A percentile compares a stretch with the other conserved stretches of the same genome.
Evolutionary conservation across 2,797 vertebrate genomes (phyloP).

Genomic region (Dallia pectoralis): DNA sequence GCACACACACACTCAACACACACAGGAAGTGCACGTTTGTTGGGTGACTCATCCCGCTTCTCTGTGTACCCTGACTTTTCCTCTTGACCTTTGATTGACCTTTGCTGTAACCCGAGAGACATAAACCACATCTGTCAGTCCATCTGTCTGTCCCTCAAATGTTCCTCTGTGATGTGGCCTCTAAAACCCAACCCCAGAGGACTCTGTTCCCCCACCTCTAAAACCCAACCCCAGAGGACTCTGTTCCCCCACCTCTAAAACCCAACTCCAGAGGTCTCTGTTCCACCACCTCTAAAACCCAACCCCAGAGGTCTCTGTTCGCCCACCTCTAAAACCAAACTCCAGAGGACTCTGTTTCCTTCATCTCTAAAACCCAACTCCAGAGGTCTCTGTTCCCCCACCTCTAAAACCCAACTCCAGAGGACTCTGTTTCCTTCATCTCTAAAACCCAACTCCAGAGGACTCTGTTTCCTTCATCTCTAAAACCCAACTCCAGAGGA

Average conservation of each 20-base stretch:
- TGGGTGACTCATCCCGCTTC: not conserved
- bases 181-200: not conserved
- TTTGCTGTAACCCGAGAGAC: conserved; percentile 10
- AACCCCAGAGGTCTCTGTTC: not conserved
- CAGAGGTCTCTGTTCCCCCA: not conserved
- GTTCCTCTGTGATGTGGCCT: not conserved
- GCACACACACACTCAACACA: no score
- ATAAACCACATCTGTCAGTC: not conserved
- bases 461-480: not conserved
- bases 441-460: not conserved
- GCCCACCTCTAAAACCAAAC: not conserved
- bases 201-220: not conserved
- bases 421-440: not conserved
- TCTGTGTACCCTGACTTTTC: not conserved
- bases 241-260: not conserved
- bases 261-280: not conserved
- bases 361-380: not conserved
- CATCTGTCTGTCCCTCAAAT: not conserved
- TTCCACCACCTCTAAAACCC: not conserved
- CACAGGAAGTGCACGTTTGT: not conserved
- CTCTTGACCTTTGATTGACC: not conserved
- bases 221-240: not conserved
- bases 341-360: not conserved
- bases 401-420: not conserved
- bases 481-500: not conserved